Evolutionary conservation across 2,797 vertebrate genomes (phyloP).

Genomic region (Cirrhinus molitorella): DNA sequence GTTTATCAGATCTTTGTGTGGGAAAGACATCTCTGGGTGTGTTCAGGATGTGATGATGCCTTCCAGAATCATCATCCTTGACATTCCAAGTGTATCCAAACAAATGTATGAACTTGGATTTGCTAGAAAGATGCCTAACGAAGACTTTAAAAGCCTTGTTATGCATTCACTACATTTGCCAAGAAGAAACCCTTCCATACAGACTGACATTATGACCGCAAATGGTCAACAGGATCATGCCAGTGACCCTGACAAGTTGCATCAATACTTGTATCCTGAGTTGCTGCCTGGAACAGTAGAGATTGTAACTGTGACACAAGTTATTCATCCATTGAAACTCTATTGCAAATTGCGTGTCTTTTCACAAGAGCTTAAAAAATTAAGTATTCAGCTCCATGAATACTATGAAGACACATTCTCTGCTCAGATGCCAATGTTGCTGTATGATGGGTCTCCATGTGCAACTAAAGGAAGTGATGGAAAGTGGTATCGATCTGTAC

Average conservation of each 20-base stretch:
- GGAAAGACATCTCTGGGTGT: conserved; percentile 77
- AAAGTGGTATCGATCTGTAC: conserved; percentile 85
- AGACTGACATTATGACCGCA: neutral
- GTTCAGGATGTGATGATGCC: conserved; percentile 83
- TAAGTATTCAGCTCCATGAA: conserved; percentile 82
- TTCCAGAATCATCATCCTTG: conserved; percentile 80
- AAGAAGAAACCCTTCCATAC: neutral
- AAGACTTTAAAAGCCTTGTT: conserved; percentile 73
- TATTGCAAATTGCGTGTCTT: conserved; percentile 90
- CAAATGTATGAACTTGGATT: conserved; percentile 87
- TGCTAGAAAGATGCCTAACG: conserved; percentile 73
- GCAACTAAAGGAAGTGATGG: conserved; percentile 86
- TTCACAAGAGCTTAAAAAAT: conserved; percentile 83
- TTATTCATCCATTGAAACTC: conserved; percentile 83
- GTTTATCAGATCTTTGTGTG: conserved; percentile 81
- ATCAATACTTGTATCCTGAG: conserved; percentile 85
- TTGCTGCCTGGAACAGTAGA: conserved; percentile 83
- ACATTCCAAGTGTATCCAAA: conserved; percentile 80
- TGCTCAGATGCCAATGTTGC: conserved; percentile 66
- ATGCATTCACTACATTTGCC: conserved; percentile 64
- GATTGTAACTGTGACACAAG: conserved; percentile 86
- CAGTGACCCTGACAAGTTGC: conserved; percentile 53
- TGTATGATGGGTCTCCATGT: conserved; percentile 84
- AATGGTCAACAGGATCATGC: conserved; percentile 35
- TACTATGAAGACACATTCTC: conserved; percentile 68